Evolutionary conservation across 2,113 vertebrate genomes (phyloP).

Genomic region (Lynx canadensis): DNA sequence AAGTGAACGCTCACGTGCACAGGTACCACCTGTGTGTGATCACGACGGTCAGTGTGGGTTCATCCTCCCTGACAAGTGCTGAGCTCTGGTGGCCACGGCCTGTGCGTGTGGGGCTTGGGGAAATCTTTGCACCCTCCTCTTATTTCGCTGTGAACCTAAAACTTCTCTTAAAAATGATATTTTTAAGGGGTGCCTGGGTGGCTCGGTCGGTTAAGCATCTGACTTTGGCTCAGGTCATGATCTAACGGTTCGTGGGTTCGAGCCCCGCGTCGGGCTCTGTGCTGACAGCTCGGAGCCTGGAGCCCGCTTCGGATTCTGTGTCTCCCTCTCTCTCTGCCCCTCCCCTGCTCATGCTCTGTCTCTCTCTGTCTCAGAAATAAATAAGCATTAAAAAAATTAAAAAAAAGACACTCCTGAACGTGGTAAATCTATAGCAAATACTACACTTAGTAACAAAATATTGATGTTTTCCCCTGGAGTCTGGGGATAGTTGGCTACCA

Average conservation of each 20-base stretch:
- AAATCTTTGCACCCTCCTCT: neutral
- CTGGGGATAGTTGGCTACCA: neutral
- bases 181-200: too few species aligned
- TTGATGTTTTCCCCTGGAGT: neutral
- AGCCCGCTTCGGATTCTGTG: too few species aligned
- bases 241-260: too few species aligned
- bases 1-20: neutral
- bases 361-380: too few species aligned
- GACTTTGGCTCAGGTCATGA: too few species aligned
- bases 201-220: too few species aligned
- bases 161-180: neutral
- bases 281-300: too few species aligned
- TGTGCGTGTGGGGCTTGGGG: accelerated
- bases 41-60: neutral
- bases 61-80: neutral
- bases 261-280: too few species aligned
- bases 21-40: neutral
- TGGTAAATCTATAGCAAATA: neutral
- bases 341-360: too few species aligned
- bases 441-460: neutral
- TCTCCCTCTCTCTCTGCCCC: too few species aligned
- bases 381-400: neutral
- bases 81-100: neutral
- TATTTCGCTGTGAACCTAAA: neutral
- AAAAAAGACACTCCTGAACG: neutral